Evolutionary conservation across 2,113 vertebrate genomes (phyloP).

Genomic region (Herpetotheres cachinnans): DNA sequence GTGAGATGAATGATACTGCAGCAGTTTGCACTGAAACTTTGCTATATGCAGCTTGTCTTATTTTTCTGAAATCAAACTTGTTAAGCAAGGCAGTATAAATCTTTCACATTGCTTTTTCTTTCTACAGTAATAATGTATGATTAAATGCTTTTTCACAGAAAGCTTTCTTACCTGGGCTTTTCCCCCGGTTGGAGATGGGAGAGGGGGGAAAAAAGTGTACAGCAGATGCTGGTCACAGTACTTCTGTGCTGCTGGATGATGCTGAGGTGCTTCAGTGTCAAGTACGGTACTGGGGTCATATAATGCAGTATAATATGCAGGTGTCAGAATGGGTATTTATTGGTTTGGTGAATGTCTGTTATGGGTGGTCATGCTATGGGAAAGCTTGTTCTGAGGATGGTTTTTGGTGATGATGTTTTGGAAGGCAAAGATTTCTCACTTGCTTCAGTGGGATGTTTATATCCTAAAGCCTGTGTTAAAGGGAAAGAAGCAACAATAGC

Average conservation of each 20-base stretch:
- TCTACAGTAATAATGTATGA: background rate
- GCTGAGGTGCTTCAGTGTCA: background rate
- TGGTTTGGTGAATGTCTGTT: background rate
- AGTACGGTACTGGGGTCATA: background rate
- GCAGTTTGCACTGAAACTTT: background rate
- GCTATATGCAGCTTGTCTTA: background rate
- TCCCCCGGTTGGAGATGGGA: background rate
- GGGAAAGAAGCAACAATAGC: background rate
- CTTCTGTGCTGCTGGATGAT: background rate
- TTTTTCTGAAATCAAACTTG: background rate
- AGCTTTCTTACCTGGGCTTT: background rate
- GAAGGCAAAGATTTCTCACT: background rate
- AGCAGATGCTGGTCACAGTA: background rate
- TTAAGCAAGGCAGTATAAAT: background rate
- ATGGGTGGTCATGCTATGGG: background rate
- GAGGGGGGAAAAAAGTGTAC: background rate
- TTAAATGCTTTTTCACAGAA: background rate
- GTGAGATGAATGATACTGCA: background rate
- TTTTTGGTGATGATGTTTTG: background rate
- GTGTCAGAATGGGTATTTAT: background rate
- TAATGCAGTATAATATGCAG: background rate
- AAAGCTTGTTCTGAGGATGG: background rate
- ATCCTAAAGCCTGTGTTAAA: background rate
- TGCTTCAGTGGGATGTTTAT: background rate
- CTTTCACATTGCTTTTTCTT: background rate